A percentile compares a stretch with the other conserved stretches of the same genome.
Conservation (phyloP, 2,888 invertebrate genomes). For the Aphelenchoides bicaudatus region DNA sequence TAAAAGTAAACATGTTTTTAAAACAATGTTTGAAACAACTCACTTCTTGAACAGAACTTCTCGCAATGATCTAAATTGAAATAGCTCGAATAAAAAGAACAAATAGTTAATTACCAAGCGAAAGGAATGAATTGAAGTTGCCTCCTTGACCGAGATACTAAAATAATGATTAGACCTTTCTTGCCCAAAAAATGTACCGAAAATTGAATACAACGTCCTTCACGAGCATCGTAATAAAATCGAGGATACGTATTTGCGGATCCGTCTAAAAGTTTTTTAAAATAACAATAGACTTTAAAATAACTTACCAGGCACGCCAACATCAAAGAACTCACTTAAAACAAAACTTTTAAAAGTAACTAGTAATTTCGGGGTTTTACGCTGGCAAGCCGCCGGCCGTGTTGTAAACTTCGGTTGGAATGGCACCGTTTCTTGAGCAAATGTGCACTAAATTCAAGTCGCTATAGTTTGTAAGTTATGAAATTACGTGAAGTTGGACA, state of each 20-base stretch:
- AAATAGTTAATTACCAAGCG: too few species aligned
- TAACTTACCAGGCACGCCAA: constrained; percentile 52
- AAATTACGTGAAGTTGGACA: constrained; percentile 55
- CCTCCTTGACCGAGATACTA: constrained; percentile 59
- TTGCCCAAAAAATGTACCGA: constrained; percentile 32
- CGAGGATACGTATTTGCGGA: constrained; percentile 54
- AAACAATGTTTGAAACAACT: constrained; percentile 24
- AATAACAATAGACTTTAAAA: background rate
- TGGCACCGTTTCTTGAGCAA: constrained; percentile 58
- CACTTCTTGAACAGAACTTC: constrained; percentile 59
- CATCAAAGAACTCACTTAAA: constrained; percentile 59
- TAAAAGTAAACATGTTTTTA: constrained; percentile 18
- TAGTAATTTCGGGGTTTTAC: too few species aligned
- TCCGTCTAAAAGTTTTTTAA: constrained; percentile 33
- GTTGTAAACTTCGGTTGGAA: constrained; percentile 60
- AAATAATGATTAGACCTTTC: constrained; percentile 5
- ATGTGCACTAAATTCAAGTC: constrained; percentile 38
- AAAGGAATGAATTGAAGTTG: constrained; percentile 60
- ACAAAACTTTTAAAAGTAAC: too few species aligned
- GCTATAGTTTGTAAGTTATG: background rate
- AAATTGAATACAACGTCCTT: constrained; percentile 59
- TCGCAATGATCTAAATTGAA: constrained; percentile 58
- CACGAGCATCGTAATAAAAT: constrained; percentile 57
- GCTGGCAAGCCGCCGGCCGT: constrained; percentile 58
- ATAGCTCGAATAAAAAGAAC: too few species aligned